Conservation (phyloP, 2,113 vertebrate genomes). For the Cyrtonyx montezumae region DNA sequence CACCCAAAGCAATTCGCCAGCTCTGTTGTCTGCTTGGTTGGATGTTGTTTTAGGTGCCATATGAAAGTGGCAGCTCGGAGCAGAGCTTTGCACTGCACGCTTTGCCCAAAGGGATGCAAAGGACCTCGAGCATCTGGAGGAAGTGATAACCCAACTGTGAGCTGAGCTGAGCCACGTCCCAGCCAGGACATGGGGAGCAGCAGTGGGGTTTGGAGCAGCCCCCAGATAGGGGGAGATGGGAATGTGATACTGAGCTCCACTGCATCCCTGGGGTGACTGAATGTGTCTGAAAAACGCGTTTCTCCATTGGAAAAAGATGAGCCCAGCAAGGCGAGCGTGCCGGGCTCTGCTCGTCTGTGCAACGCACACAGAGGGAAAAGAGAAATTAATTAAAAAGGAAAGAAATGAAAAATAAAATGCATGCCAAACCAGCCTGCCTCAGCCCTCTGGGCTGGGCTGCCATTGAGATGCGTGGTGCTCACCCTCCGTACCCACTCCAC, state of each 20-base stretch:
- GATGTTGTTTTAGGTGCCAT: not conserved
- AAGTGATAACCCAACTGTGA: too few species aligned
- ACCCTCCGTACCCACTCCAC: not conserved
- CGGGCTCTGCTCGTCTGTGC: not conserved
- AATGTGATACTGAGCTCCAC: not conserved
- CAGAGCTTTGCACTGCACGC: not conserved
- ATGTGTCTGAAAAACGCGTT: not conserved
- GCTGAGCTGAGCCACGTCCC: not conserved
- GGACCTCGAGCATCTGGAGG: too few species aligned
- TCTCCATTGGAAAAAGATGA: not conserved
- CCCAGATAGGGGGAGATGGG: not conserved
- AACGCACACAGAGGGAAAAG: not conserved
- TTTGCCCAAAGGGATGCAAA: not conserved
- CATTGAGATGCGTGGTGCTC: not conserved
- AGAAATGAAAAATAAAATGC: not conserved
- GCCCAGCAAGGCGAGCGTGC: not conserved
- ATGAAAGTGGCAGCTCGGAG: not conserved
- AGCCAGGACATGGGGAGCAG: fast-evolving
- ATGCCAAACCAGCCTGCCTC: not conserved
- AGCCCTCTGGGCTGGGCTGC: not conserved
- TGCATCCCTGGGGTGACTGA: fast-evolving
- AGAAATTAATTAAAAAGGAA: not conserved
- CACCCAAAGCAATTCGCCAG: not conserved
- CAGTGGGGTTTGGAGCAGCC: not conserved
- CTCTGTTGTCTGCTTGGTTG: not conserved